phyloP scores from a whole-genome alignment of 2,888 invertebrate species.

The Temnothorax rugatulus region DNA sequence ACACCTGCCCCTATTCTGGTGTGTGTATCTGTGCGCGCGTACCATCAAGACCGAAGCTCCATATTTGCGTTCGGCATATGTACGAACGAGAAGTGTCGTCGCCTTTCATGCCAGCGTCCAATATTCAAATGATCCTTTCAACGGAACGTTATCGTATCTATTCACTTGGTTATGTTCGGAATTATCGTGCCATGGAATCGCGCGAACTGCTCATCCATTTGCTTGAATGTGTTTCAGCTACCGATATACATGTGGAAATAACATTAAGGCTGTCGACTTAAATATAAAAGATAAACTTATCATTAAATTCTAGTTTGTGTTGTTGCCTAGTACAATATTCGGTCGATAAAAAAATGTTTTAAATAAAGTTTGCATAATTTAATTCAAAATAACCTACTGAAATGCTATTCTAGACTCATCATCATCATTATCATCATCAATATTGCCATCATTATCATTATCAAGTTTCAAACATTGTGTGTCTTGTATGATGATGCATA shows the following conservation, averaged over 20 bases:
- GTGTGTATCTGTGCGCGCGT: neutral
- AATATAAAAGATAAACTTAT: neutral
- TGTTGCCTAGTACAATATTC: neutral
- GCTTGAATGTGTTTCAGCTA: conserved; percentile 10
- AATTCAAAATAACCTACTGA: neutral
- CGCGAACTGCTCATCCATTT: conserved; percentile 20
- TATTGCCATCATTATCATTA: neutral
- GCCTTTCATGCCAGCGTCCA: conserved; percentile 75
- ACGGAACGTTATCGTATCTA: conserved; percentile 67
- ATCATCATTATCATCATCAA: neutral
- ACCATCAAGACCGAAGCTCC: conserved; percentile 20
- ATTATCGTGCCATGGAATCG: conserved; percentile 64
- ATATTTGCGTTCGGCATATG: conserved; percentile 22
- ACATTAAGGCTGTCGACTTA: neutral
- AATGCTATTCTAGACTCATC: neutral
- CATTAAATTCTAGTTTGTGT: neutral
- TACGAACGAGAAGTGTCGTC: neutral
- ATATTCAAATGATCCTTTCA: conserved; percentile 78
- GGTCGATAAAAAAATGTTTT: conserved; percentile 1
- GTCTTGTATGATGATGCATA: neutral
- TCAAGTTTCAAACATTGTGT: neutral
- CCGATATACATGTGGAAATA: neutral
- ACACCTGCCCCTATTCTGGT: conserved; percentile 60
- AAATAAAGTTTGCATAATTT: neutral
- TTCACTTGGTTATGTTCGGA: conserved; percentile 72